Evolutionary conservation across 2,797 vertebrate genomes (phyloP).

Genomic region (Mycteria americana): DNA sequence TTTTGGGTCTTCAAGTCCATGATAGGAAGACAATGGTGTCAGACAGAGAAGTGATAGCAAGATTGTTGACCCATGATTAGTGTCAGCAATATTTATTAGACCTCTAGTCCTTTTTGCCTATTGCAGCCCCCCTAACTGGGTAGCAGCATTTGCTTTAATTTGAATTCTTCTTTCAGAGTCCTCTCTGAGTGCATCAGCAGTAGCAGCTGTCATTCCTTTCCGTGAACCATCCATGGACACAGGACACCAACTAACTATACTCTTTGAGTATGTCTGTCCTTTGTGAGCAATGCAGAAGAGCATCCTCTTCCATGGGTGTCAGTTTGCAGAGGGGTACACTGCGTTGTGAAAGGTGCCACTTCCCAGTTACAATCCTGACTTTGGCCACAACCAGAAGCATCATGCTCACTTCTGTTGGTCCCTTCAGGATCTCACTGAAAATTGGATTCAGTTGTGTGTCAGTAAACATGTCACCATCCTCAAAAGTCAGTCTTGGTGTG

Average conservation of each 20-base stretch:
- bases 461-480: neutral
- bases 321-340: neutral
- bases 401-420: neutral
- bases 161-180: neutral
- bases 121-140: neutral
- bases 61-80: neutral
- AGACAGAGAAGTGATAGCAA: neutral
- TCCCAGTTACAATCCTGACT: neutral
- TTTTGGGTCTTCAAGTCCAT: neutral
- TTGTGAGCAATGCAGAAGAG: neutral
- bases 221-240: neutral
- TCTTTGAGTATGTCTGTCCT: neutral
- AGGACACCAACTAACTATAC: neutral
- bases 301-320: neutral
- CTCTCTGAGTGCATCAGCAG: neutral
- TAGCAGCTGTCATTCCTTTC: neutral
- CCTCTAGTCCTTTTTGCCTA: neutral
- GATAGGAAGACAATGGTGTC: neutral
- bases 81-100: neutral
- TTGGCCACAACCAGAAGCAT: neutral
- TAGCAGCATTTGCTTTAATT: neutral
- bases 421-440: neutral
- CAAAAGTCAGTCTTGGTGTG: neutral
- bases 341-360: neutral
- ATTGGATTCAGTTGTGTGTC: neutral